These are phyloP conservation scores for Lepidocyrtinus sp. DNA, from an alignment of 2,888 invertebrate genomes.

Conservation along the genomic window DNA sequence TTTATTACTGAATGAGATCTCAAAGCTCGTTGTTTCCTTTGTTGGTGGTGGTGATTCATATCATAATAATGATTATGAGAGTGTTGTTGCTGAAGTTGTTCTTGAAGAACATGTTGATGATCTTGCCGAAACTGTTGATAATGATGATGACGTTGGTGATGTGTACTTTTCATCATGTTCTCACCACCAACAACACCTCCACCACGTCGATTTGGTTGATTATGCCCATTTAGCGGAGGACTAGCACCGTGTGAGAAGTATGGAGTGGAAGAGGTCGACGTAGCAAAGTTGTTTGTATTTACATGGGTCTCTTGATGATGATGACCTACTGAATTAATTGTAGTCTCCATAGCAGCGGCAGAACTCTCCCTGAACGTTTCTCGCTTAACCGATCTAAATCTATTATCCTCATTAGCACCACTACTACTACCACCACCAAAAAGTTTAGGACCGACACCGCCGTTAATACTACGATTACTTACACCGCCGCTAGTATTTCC, in stretches of 20 bases:
- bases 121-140: constrained; percentile 51
- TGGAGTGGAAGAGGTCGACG: constrained; percentile 32
- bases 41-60: constrained; percentile 52
- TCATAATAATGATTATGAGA: constrained; percentile 55
- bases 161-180: constrained; percentile 17
- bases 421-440: constrained; percentile 24
- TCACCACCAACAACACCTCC: constrained; percentile 19
- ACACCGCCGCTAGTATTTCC: constrained; percentile 29
- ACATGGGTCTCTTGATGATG: constrained; percentile 42
- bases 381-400: constrained; percentile 46
- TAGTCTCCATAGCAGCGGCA: background rate
- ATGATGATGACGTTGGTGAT: constrained; percentile 42
- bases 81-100: constrained; percentile 43
- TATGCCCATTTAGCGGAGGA: constrained; percentile 44
- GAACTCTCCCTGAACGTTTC: background rate
- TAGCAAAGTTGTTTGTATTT: constrained; percentile 35
- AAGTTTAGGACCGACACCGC: constrained; percentile 43
- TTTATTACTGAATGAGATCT: constrained; percentile 66
- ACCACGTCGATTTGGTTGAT: constrained; percentile 41
- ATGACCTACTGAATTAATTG: constrained; percentile 39
- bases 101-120: constrained; percentile 53
- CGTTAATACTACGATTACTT: constrained; percentile 38
- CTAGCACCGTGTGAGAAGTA: constrained; percentile 47
- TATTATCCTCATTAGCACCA: constrained; percentile 44
- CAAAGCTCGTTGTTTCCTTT: constrained; percentile 46